Evolutionary conservation across 2,888 invertebrate genomes (phyloP), one percentile per base, ranked within the genome.

Genomic region (Argynnis bischoffii): DNA sequence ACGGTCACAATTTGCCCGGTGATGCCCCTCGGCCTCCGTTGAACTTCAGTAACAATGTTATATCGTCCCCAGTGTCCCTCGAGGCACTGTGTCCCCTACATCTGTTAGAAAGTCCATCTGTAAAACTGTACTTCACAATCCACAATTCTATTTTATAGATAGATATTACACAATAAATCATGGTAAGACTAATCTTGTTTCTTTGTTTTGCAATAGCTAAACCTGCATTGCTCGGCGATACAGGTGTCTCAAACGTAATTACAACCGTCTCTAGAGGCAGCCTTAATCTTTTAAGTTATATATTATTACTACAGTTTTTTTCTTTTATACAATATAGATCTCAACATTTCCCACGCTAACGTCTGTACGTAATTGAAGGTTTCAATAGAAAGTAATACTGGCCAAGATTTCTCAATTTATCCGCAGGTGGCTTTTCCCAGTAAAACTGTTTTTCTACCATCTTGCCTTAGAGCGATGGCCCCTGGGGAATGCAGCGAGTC

Each of bases 21-120:
- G 80, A 85, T 85, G 85, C 87, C 87, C 84, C 83, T 79, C 85
- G 84, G 87, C 84, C 85, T 85, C 85, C 84, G 83, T 84, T 86
- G 84, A 89, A 89, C 89, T 90, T 85, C 79, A 81, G 83, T 90
- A 90, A 91, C 89, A 82, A 82, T 84, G 89, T 90, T 91, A 90
- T 90, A 90, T 80, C 79, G 81, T 81, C 87, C 89, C 87, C 84
- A 78, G 75, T 79, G 80, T 88, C 88, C 90, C 90, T 78, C 76
- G 87, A 84, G 90, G 89, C 86, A 73, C 77, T 72, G 80, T 83
- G 84, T 83, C 86, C 85, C 83, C 84, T 85, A 86, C 90, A 90
- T 90, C 89, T 90, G 90, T 87, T 83, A 79, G 79, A 78, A 79
- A 85, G 78, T 83, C 82, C 78, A 81, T 81, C 83, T 87, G 86